These are phyloP conservation scores for Varanus komodoensis DNA, from an alignment of 2,113 vertebrate genomes.

Conservation along the genomic window DNA sequence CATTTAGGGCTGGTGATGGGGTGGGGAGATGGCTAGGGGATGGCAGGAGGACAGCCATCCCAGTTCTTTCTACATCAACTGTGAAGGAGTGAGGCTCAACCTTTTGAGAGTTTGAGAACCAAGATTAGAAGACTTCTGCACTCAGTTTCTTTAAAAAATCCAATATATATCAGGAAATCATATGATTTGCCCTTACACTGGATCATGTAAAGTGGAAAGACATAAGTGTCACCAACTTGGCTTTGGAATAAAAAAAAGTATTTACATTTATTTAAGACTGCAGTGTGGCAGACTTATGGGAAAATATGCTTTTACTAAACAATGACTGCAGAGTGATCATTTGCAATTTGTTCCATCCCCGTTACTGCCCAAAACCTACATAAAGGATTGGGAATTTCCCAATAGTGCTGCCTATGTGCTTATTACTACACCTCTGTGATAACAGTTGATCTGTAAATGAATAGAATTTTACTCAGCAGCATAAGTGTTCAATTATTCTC, in stretches of 20 bases:
- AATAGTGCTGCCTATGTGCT: not conserved
- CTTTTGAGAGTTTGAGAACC: no score
- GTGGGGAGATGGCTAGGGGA: no score
- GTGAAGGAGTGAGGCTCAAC: no score
- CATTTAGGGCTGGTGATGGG: no score
- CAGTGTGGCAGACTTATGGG: not conserved
- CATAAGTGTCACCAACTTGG: no score
- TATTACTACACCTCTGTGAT: not conserved
- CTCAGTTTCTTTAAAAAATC: no score
- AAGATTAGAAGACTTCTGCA: no score
- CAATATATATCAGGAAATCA: no score
- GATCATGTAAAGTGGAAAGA: not conserved
- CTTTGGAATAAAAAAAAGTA: no score
- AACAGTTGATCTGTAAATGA: not conserved
- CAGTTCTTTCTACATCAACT: no score
- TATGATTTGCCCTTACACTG: no score
- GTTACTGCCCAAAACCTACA: not conserved
- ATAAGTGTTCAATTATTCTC: not conserved
- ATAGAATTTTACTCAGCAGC: not conserved
- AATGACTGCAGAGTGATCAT: not conserved
- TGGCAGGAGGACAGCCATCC: no score
- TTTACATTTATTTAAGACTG: not conserved
- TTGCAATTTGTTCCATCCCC: not conserved
- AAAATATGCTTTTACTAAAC: not conserved
- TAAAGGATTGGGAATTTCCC: not conserved